These are phyloP conservation scores for Perizoma affinitatum DNA, from an alignment of 2,888 invertebrate genomes.

Conservation along the genomic window DNA sequence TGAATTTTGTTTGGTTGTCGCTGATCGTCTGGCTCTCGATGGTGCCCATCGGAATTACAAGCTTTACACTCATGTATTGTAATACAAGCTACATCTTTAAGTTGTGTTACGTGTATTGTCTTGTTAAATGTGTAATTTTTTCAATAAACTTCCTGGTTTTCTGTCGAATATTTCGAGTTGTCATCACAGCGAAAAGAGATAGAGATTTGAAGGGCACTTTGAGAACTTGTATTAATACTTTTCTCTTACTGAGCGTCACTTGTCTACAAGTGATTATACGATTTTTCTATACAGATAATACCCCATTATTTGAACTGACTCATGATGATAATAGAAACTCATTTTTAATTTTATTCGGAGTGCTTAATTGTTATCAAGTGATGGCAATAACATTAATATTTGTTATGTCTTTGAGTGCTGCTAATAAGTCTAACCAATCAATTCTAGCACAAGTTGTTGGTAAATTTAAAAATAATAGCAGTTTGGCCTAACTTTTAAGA, in stretches of 20 bases:
- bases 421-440: slow-evolving; percentile 21
- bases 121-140: slow-evolving; percentile 16
- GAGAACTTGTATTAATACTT: slow-evolving; percentile 13
- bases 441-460: slow-evolving; percentile 8
- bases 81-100: slow-evolving; percentile 12
- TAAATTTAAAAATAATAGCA: slow-evolving; percentile 1
- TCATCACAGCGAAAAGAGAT: slow-evolving; percentile 9
- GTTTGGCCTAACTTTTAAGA: too few relatives aligned
- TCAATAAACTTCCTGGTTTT: slow-evolving; percentile 16
- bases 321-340: slow-evolving; percentile 11
- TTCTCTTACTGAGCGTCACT: slow-evolving; percentile 20
- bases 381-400: slow-evolving; percentile 21
- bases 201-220: slow-evolving; percentile 10
- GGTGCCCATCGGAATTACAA: slow-evolving; percentile 7
- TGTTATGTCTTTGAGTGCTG: slow-evolving; percentile 16
- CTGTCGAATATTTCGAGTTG: slow-evolving; percentile 14
- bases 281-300: slow-evolving; percentile 17
- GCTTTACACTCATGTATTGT: neutral
- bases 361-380: slow-evolving; percentile 18
- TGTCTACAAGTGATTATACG: slow-evolving; percentile 17
- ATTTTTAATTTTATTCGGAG: slow-evolving; percentile 15
- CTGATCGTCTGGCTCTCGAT: slow-evolving; percentile 15
- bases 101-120: slow-evolving; percentile 24
- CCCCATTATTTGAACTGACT: slow-evolving; percentile 17
- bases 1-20: slow-evolving; percentile 10